Base-by-base conservation (phyloP, 2,797 vertebrate species). In the Syngnathus rostellatus region DNA sequence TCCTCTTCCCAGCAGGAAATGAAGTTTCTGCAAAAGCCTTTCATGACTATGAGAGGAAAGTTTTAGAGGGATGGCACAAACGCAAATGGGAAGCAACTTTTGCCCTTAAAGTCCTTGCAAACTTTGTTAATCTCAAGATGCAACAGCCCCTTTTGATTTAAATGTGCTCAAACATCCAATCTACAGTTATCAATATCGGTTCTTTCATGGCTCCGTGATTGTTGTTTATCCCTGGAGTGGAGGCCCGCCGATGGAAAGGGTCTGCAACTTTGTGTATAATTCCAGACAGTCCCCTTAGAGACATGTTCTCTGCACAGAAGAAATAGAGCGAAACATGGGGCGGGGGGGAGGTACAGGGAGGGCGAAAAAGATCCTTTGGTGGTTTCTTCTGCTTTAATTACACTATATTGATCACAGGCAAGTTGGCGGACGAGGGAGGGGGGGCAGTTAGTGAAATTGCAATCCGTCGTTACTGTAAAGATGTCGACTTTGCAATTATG, bases 331-430 rank as follows among this genome's bases (percentile, higher is more conserved):
- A 75, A 71, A 73, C 76, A 64, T 62, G 60, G 62, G 21, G 54
- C 59, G 1, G 46, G 12, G 69, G 45, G 14, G 69, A 9, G 39
- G 58, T 67, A 59, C 64, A 65, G 51, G 69, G 23, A 62, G 70
- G 82, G 72, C 80, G 71, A 81, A 71, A 81, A 69, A 76, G 76
- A 83, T 85, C 69, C 69, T 83, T 81, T 73, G 74, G 81, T 70
- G 70, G 78, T 63, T 78, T 74, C 78, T 81, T 77, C 76, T 73
- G 78, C 85, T 87, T 90, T 90, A 89, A 91, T 90, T 89, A 89
- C 85, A 87, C 67, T 66, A 40, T 89, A 91, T 90, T 89, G 90
- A 91, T 91, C 86, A 86, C 68, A 78, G 67, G 40, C 45, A 17
- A 38, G 53, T 8, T 9, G 67, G 71, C 61, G 31, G 63, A 14